Conservation (phyloP, 2,113 vertebrate species). For the Deroptyus accipitrinus region DNA sequence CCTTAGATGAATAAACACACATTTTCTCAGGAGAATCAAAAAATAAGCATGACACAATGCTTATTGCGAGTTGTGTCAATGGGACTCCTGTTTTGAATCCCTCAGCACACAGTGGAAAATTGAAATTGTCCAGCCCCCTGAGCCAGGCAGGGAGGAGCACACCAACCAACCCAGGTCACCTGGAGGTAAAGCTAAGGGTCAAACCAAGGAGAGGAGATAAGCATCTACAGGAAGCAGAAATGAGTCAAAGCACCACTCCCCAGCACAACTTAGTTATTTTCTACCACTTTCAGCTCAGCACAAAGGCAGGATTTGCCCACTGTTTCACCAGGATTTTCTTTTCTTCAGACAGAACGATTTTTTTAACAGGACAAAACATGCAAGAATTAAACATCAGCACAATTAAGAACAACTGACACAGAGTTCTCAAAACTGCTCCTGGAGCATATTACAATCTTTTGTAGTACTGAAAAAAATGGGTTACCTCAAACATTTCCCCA, state of each 20-base stretch:
- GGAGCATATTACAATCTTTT: background rate
- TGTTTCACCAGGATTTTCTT: background rate
- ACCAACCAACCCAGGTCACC: background rate
- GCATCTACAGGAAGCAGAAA: background rate
- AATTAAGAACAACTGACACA: background rate
- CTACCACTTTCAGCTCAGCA: background rate
- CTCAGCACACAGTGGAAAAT: background rate
- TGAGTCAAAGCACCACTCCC: background rate
- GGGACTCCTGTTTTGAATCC: background rate
- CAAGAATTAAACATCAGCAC: background rate
- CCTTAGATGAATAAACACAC: background rate
- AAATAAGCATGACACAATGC: background rate
- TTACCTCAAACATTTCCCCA: background rate
- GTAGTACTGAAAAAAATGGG: background rate
- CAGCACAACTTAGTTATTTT: background rate
- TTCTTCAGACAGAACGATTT: background rate
- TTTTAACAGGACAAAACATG: background rate
- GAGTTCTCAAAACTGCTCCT: background rate
- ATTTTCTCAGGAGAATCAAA: background rate
- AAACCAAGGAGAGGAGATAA: background rate
- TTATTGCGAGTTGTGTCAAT: background rate
- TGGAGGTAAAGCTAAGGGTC: background rate
- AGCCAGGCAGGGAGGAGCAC: background rate
- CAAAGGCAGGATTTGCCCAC: background rate
- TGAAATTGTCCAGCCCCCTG: background rate